phyloP scores from a whole-genome alignment of 2,113 vertebrate species.

The Neotoma lepida region DNA sequence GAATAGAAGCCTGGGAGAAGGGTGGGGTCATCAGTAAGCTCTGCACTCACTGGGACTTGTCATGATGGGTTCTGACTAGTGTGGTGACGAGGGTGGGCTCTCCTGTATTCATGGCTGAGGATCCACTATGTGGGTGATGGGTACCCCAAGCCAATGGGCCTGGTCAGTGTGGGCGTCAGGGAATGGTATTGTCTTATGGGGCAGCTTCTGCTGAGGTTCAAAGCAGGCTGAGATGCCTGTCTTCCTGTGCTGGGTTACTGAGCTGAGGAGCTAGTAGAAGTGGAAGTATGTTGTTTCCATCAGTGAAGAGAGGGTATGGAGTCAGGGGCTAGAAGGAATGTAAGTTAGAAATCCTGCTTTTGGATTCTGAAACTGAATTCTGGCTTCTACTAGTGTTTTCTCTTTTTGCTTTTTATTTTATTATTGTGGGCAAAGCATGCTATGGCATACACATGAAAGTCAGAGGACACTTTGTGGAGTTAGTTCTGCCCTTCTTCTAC shows the following conservation, averaged over 20 bases:
- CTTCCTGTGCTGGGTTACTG: background rate
- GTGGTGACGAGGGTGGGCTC: accelerated
- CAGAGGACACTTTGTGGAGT: background rate
- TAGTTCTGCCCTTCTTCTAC: background rate
- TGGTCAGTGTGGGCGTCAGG: background rate
- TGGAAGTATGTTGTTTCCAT: background rate
- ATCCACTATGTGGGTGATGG: background rate
- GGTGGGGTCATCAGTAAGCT: accelerated
- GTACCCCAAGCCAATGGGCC: accelerated
- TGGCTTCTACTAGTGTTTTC: background rate
- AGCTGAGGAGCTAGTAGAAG: background rate
- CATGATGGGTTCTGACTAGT: background rate
- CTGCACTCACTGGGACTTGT: background rate
- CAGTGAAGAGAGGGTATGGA: background rate
- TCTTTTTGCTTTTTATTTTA: background rate
- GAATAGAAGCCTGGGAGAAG: background rate
- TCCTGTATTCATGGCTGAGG: background rate
- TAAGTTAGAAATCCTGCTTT: background rate
- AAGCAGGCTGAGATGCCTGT: background rate
- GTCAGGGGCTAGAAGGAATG: background rate
- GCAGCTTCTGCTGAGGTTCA: background rate
- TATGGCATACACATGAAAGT: background rate
- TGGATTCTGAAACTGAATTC: background rate
- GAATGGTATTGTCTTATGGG: background rate
- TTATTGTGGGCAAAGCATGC: no score